Percentiles rank a stretch among this genome's conserved stretches.
These are phyloP conservation scores for Diaprepes abbreviatus DNA, from an alignment of 2,888 invertebrate species.

Conservation along the genomic window DNA sequence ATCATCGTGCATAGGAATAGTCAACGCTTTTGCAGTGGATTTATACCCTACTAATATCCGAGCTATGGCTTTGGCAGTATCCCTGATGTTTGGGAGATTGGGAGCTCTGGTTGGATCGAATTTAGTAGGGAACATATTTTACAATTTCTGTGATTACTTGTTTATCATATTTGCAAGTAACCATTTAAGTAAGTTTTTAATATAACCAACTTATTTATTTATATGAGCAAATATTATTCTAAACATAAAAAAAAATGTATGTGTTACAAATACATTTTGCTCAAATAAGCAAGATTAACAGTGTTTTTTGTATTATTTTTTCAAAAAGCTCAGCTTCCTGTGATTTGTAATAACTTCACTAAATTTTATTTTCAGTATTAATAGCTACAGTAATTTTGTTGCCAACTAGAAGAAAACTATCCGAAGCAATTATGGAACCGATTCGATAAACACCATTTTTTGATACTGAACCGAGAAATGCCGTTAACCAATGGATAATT, in stretches of 20 bases:
- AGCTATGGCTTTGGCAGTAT: constrained; percentile 71
- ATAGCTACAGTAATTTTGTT: constrained; percentile 48
- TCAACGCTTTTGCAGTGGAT: constrained; percentile 65
- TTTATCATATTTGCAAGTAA: constrained; percentile 64
- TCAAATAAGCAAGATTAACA: too few species aligned
- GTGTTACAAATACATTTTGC: too few species aligned
- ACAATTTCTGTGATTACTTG: constrained; percentile 67
- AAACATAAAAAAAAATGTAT: too few species aligned
- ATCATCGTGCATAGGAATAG: constrained; percentile 62
- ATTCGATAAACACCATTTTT: neutral
- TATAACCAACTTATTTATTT: neutral
- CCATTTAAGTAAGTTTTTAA: constrained; percentile 61
- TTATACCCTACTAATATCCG: constrained; percentile 66
- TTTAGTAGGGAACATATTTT: constrained; percentile 66
- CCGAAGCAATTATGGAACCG: constrained; percentile 2
- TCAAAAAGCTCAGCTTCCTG: too few species aligned
- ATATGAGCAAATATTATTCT: neutral
- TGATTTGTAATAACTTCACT: too few species aligned
- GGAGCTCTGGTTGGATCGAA: constrained; percentile 70
- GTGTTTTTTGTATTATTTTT: too few species aligned
- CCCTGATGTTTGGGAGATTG: constrained; percentile 69
- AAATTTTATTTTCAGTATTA: constrained; percentile 46
- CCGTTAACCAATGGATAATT: too few species aligned
- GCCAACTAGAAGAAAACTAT: constrained; percentile 34
- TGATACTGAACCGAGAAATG: too few species aligned